Evolutionary conservation across 2,888 invertebrate species (phyloP), one percentile per base, ranked within the genome.

Genomic region (Volucella inanis): DNA sequence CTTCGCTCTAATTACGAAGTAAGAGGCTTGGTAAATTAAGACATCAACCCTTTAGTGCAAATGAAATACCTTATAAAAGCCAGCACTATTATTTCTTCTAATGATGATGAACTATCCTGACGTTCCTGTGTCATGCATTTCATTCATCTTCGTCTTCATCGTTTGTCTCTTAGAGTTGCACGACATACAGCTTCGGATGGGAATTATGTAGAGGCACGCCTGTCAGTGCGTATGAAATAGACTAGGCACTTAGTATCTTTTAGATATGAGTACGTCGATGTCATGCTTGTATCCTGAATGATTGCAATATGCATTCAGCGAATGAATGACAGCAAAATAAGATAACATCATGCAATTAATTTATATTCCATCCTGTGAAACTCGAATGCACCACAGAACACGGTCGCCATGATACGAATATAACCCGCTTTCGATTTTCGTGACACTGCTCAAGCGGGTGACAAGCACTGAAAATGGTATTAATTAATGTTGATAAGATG

Each of bases 341-440:
- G 82, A 83, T 83, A 83, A 57, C 77, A 83, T 83, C 82, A 62
- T 83, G 82, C 82, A 83, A 83, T 83, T 83, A 83, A 83, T 83
- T 78, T 78, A 83, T 45, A 61, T 62, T 55, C 45, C 61, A 68
- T 55, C 55, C 77, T 67, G 61, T 83, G 77, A 78, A 61, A 57
- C 45, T 45, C 77, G 54, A 67, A 61, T 22, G 45, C 67, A 67
- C 11, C 14, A 22, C 31, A 10, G 64, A 6, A 31, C 6, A 31
- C 12, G 47, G 68, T 59, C 82, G 55, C 22, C 65, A 54, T 77
- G 67, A 54, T 67, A 55, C 72, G 31, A 31, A 31, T 31, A 31
- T 31, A 31, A 54, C 12, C 50, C 65, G 65, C 70, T 82, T 76
- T 76, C 76, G 71, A 76, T 76, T 76, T 82, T 64, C 39, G 41